These are phyloP conservation scores for Numenius phaeopus DNA, from an alignment of 2,797 vertebrate species.

Conservation along the genomic window DNA sequence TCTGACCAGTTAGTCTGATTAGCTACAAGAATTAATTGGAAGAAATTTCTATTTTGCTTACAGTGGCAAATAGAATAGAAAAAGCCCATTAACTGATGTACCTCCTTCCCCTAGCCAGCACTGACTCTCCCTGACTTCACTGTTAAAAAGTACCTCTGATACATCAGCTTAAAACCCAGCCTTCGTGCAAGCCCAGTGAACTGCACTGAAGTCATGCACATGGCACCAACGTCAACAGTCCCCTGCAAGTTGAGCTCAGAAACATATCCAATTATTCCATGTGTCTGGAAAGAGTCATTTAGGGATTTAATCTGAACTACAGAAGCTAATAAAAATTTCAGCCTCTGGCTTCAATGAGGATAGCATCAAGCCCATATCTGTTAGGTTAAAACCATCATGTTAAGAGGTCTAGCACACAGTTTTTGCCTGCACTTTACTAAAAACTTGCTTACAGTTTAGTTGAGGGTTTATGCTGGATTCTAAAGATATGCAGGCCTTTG, in stretches of 20 bases:
- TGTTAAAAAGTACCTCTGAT: not conserved
- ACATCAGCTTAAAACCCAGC: not conserved
- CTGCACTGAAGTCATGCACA: not conserved
- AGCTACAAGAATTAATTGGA: not conserved
- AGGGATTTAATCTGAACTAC: not conserved
- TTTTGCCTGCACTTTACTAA: not conserved
- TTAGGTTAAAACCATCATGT: not conserved
- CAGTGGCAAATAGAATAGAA: not conserved
- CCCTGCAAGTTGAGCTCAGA: not conserved
- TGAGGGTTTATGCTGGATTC: not conserved
- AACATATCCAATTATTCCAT: not conserved
- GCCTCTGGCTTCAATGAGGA: not conserved
- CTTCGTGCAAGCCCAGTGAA: not conserved
- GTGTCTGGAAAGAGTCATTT: not conserved
- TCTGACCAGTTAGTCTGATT: not conserved
- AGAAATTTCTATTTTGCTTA: not conserved
- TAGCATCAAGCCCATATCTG: not conserved
- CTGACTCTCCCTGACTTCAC: not conserved
- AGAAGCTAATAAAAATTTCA: conserved; percentile 28
- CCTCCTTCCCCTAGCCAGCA: not conserved
- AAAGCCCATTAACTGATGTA: not conserved
- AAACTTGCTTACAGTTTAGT: not conserved
- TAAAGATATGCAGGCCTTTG: not conserved
- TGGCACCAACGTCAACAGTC: not conserved
- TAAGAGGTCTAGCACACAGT: not conserved